Evolutionary conservation across 2,113 vertebrate genomes (phyloP).

Genomic region (Odocoileus virginianus): DNA sequence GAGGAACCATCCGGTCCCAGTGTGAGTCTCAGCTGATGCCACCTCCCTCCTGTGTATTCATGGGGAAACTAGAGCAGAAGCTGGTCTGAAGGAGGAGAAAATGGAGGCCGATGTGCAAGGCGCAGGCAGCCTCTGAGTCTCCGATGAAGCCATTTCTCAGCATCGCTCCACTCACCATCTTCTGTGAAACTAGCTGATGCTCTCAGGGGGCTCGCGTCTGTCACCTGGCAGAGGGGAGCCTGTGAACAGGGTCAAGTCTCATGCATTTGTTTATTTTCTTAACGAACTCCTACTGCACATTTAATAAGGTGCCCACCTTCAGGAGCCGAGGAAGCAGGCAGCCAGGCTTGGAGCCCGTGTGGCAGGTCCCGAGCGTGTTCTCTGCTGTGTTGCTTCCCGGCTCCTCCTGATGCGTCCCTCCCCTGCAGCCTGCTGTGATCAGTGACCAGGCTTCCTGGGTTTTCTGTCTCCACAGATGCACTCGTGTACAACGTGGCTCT

Average conservation of each 20-base stretch:
- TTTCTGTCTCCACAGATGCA: background rate
- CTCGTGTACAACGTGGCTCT: no score
- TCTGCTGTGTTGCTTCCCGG: background rate
- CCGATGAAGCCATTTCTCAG: background rate
- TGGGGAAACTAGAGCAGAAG: background rate
- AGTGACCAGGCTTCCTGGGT: background rate
- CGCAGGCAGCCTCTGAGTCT: background rate
- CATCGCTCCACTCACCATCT: rapidly evolving
- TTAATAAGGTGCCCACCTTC: background rate
- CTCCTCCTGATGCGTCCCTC: background rate
- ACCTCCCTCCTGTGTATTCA: background rate
- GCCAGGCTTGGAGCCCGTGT: rapidly evolving
- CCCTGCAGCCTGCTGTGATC: rapidly evolving
- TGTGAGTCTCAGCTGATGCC: background rate
- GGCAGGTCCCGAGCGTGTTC: background rate
- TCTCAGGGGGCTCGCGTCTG: rapidly evolving
- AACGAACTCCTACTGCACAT: background rate
- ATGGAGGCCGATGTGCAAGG: no score
- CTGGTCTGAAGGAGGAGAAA: background rate
- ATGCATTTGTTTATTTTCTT: background rate
- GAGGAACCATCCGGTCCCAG: no score
- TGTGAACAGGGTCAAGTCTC: background rate
- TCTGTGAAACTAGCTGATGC: background rate
- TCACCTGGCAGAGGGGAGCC: background rate
- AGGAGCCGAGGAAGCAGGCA: background rate